Base-by-base conservation (phyloP, 2,797 vertebrate genomes). In the Sebastes hopkinsi region DNA sequence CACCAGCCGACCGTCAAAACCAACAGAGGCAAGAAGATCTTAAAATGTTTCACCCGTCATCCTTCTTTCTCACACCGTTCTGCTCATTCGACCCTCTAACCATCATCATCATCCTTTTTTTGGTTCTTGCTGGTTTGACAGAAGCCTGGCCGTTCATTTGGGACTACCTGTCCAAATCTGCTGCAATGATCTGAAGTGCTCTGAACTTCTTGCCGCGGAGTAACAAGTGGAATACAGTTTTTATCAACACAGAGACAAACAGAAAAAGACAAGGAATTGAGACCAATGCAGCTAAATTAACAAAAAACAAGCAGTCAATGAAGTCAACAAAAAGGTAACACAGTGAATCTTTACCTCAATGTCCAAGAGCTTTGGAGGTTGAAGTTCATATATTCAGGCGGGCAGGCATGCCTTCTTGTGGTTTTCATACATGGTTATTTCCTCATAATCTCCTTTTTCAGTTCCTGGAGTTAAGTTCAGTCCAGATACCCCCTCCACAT, bases 341-440 rank as follows among this genome's bases (percentile, higher is more conserved):
- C 85, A 71, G 61, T 80, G 22, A 80, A 69, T 87, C 52, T 77
- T 82, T 81, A 85, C 87, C 85, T 89, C 88, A 86, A 82, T 87
- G 79, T 87, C 72, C 65, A 73, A 88, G 72, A 87, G 84, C 73
- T 82, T 88, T 86, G 55, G 73, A 83, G 69, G 81, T 64, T 87
- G 56, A 79, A 86, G 74, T 82, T 88, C 32, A 73, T 75, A 67
- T 82, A 59, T 82, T 87, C 72, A 79, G 76, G 59, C 62, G 58
- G 80, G 61, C 80, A 75, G 82, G 80, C 59, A 55, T 80, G 73
- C 46, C 77, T 64, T 84, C 74, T 79, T 87, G 67, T 85, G 66
- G 82, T 82, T 89, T 81, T 80, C 72, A 70, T 81, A 79, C 60
- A 88, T 75, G 69, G 71, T 89, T 68, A 77, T 87, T 69, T 70